phyloP scores from a whole-genome alignment of 1,140 invertebrate genomes.

The Carposina sasakii region DNA sequence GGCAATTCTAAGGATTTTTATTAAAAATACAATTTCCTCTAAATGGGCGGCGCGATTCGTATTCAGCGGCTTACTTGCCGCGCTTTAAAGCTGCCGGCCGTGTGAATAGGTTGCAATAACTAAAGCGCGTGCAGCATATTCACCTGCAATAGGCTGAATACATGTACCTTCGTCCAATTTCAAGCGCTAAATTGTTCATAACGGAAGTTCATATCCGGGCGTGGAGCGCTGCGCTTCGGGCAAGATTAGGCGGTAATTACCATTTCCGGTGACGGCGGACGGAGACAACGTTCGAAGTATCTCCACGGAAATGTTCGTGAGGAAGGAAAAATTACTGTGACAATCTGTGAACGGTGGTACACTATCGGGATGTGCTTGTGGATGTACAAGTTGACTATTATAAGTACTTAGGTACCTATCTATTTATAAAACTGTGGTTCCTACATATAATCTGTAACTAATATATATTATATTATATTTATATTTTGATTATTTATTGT shows the following conservation, averaged over 20 bases:
- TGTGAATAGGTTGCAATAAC: constrained; percentile 42
- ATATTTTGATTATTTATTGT: too few relatives aligned
- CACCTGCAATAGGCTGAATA: constrained; percentile 48
- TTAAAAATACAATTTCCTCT: constrained; percentile 53
- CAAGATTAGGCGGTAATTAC: constrained; percentile 76
- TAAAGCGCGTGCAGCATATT: constrained; percentile 46
- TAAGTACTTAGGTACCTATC: not conserved
- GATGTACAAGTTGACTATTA: not conserved
- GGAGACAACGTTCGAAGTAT: constrained; percentile 55
- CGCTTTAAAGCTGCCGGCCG: too few relatives aligned
- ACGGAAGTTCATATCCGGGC: constrained; percentile 77
- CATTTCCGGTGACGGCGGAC: constrained; percentile 71
- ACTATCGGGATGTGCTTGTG: not conserved
- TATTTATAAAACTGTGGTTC: not conserved
- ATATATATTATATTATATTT: too few relatives aligned
- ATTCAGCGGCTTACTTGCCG: constrained; percentile 51
- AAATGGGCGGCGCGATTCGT: constrained; percentile 46
- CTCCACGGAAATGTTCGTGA: constrained; percentile 16
- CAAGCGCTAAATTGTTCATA: constrained; percentile 76
- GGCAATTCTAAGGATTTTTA: too few relatives aligned
- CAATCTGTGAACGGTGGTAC: constrained; percentile 11
- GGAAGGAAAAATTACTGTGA: constrained; percentile 42
- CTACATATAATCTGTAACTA: too few relatives aligned
- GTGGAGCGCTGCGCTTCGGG: constrained; percentile 59
- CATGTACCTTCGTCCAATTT: constrained; percentile 72